phyloP scores from a whole-genome alignment of 2,797 vertebrate genomes.

The Poeciliopsis turneri region DNA sequence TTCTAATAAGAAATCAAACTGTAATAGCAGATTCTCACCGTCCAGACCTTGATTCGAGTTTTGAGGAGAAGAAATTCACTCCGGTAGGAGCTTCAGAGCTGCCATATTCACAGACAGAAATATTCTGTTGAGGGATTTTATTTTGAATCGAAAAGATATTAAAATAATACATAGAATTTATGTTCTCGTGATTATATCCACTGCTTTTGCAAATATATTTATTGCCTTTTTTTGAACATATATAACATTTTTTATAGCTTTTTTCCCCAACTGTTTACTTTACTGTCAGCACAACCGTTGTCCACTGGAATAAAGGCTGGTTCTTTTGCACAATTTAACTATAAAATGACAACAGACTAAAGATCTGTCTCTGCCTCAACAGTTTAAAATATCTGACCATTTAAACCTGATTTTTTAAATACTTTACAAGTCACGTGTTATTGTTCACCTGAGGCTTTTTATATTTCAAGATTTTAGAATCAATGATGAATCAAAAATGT shows the following conservation, averaged over 20 bases:
- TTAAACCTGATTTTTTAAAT: background rate
- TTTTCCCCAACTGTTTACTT: background rate
- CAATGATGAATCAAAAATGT: background rate
- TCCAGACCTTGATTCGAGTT: background rate
- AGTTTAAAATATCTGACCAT: background rate
- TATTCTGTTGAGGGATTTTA: background rate
- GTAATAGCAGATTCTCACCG: background rate
- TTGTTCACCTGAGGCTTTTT: background rate
- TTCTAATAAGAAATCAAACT: background rate
- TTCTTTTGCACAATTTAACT: background rate
- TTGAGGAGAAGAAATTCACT: background rate
- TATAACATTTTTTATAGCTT: background rate
- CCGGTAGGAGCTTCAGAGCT: background rate
- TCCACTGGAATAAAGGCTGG: background rate
- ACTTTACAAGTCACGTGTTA: background rate
- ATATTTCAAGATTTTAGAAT: background rate
- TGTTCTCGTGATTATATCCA: background rate
- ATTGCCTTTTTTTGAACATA: background rate
- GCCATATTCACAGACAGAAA: background rate
- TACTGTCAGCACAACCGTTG: background rate
- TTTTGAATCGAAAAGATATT: background rate
- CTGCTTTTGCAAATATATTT: background rate
- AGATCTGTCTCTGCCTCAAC: background rate
- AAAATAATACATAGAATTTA: background rate
- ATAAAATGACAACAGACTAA: background rate